phyloP scores from a whole-genome alignment of 2,113 vertebrate genomes.

The Bungarus multicinctus region DNA sequence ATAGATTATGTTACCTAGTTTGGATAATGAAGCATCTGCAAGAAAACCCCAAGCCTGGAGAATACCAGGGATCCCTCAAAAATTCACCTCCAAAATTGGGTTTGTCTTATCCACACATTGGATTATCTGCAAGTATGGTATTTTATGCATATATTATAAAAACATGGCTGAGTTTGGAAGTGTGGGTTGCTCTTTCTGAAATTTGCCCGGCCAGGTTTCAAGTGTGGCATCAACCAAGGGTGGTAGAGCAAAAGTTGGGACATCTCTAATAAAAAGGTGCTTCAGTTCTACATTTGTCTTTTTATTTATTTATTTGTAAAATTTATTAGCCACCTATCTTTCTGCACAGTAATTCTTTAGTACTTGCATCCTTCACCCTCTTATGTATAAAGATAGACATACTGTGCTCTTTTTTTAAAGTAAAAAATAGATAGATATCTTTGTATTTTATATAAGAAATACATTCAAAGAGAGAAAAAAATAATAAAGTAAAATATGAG shows the following conservation, averaged over 20 bases:
- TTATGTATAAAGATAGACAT: background rate
- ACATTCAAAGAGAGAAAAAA: background rate
- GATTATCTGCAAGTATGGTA: background rate
- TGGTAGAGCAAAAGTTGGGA: background rate
- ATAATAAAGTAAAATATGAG: background rate
- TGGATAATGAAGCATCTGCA: background rate
- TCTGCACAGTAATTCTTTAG: no score
- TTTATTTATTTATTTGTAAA: background rate
- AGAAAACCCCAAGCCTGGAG: background rate
- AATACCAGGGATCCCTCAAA: background rate
- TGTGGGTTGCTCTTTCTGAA: background rate
- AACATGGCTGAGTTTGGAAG: background rate
- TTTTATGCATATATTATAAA: background rate
- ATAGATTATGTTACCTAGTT: background rate
- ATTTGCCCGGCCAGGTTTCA: background rate
- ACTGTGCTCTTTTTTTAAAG: background rate
- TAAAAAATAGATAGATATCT: no score
- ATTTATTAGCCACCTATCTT: no score
- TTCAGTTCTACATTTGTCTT: background rate
- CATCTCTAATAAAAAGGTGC: background rate
- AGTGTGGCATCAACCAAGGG: background rate
- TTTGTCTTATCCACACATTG: background rate
- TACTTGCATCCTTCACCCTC: background rate
- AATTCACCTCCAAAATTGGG: background rate
- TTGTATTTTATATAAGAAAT: background rate